phyloP scores from a whole-genome alignment of 2,888 invertebrate species.

The Therioaphis trifolii region DNA sequence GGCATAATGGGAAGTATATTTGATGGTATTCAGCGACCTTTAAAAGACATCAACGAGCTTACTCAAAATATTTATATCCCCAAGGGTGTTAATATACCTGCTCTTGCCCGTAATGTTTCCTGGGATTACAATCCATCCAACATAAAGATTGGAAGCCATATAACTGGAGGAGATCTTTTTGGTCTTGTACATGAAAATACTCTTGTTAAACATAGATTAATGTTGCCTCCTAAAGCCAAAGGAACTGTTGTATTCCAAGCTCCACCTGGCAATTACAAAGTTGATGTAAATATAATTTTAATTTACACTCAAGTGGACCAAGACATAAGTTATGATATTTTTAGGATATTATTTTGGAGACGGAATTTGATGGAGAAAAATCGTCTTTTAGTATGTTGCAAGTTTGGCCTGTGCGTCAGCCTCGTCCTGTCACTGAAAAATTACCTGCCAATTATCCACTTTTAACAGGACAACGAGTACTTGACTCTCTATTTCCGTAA shows the following conservation, averaged over 20 bases:
- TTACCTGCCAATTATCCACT: conserved; percentile 98
- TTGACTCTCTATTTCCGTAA: conserved; percentile 98
- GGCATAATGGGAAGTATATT: conserved; percentile 97
- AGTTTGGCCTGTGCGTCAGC: conserved; percentile 99
- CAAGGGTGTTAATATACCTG: conserved; percentile 96
- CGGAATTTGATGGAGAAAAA: conserved; percentile 97
- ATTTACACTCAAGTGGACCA: neutral
- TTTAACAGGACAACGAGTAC: conserved; percentile 96
- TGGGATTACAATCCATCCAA: conserved; percentile 95
- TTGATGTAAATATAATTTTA: conserved; percentile 77
- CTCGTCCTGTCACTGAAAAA: conserved; percentile 96
- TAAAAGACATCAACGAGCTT: conserved; percentile 94
- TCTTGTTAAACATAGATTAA: conserved; percentile 95
- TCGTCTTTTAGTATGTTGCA: conserved; percentile 96
- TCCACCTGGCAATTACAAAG: conserved; percentile 91
- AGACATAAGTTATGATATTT: conserved; percentile 13
- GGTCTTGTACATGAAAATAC: conserved; percentile 97
- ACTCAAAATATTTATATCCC: conserved; percentile 99
- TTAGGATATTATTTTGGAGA: conserved; percentile 94
- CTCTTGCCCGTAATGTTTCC: conserved; percentile 79
- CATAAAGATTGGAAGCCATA: conserved; percentile 93
- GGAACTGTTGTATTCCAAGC: conserved; percentile 97
- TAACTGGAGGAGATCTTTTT: conserved; percentile 98
- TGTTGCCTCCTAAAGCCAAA: conserved; percentile 93
- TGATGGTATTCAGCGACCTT: conserved; percentile 99